A percentile compares a stretch with the other conserved stretches of the same genome.
Conservation (phyloP, 2,113 vertebrate genomes). For the Thalassarche chlororhynchos region DNA sequence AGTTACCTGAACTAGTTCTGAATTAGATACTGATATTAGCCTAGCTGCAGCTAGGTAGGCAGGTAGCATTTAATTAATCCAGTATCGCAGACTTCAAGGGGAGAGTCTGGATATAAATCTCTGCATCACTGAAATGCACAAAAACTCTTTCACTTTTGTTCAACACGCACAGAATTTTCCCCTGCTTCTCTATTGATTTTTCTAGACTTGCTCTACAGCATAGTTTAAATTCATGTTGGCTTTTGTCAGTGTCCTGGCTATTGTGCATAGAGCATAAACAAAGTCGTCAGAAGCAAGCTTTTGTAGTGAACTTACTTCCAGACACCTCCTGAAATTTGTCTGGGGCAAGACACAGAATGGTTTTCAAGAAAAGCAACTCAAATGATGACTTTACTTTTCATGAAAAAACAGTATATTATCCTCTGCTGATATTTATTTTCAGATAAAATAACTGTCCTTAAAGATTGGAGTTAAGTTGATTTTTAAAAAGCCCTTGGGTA, state of each 20-base stretch:
- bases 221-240: background rate
- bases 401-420: background rate
- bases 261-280: background rate
- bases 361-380: background rate
- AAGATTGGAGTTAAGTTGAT: background rate
- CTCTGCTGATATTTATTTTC: background rate
- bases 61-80: background rate
- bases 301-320: background rate
- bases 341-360: background rate
- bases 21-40: background rate
- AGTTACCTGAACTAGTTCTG: background rate
- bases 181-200: background rate
- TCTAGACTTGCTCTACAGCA: background rate
- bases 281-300: background rate
- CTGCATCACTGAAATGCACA: background rate
- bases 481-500: background rate
- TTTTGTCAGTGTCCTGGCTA: background rate
- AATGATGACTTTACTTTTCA: background rate
- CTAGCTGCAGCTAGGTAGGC: background rate
- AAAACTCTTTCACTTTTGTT: background rate
- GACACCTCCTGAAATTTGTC: background rate
- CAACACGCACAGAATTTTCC: background rate
- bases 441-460: background rate
- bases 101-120: background rate
- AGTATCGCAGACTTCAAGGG: accelerated